These are phyloP conservation scores for Sterna hirundo DNA, from an alignment of 2,113 vertebrate genomes.

Conservation along the genomic window DNA sequence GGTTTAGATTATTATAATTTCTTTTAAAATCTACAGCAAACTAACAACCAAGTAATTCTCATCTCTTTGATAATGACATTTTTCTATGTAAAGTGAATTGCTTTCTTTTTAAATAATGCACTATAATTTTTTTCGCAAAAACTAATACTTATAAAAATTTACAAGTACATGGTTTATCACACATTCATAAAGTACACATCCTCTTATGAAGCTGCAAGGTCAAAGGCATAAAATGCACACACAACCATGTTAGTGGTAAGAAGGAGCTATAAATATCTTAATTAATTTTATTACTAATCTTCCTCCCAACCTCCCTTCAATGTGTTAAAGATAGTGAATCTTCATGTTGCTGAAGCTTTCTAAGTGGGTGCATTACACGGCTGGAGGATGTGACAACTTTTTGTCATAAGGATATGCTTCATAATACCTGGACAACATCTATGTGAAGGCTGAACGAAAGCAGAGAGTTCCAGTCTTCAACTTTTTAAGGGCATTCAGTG, in stretches of 20 bases:
- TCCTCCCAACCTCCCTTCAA: neutral
- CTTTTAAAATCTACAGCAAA: slow-evolving; percentile 34
- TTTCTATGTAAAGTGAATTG: neutral
- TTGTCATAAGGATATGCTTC: neutral
- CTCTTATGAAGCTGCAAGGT: slow-evolving; percentile 14
- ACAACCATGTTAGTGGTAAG: neutral
- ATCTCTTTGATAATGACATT: slow-evolving; percentile 10
- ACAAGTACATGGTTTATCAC: neutral
- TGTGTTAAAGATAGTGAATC: neutral
- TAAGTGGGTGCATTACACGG: neutral
- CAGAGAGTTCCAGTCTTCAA: neutral
- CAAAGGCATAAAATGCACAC: slow-evolving; percentile 17
- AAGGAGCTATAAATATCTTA: slow-evolving; percentile 50
- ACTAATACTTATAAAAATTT: neutral
- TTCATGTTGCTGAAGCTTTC: neutral
- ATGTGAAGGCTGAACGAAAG: neutral
- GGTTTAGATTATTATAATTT: slow-evolving; percentile 64
- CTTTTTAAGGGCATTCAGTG: neutral
- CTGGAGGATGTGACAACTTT: neutral
- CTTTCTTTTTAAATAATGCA: slow-evolving; percentile 34
- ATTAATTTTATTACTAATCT: slow-evolving; percentile 50
- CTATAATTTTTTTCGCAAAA: neutral
- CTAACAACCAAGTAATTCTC: neutral
- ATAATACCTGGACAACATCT: neutral
- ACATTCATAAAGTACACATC: slow-evolving; percentile 7